These are phyloP conservation scores for Babyrousa celebensis DNA, from an alignment of 2,797 vertebrate genomes.

Conservation along the genomic window DNA sequence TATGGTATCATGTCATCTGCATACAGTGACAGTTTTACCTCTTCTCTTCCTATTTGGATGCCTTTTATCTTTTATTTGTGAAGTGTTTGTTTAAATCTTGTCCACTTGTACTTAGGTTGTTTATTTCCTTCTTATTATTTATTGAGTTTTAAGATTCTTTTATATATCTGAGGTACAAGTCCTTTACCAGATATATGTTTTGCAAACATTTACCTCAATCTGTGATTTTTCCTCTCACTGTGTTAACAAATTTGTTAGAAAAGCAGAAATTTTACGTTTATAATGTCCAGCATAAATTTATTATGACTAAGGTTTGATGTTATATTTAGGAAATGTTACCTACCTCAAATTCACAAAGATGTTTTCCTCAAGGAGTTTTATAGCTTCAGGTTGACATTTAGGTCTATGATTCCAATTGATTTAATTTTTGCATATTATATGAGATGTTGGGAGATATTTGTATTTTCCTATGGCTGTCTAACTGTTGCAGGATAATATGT, in stretches of 20 bases:
- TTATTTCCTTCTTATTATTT: background rate
- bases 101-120: background rate
- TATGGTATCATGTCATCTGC: too few relatives aligned
- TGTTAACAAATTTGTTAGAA: background rate
- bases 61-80: background rate
- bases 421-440: background rate
- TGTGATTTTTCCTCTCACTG: background rate
- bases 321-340: background rate
- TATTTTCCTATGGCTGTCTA: background rate
- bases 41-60: too few relatives aligned
- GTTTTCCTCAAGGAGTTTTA: background rate
- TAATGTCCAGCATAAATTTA: background rate
- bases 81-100: constrained; percentile 1
- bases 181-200: background rate
- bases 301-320: background rate
- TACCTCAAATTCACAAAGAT: background rate
- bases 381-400: background rate
- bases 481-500: background rate
- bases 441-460: background rate
- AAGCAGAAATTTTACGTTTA: background rate
- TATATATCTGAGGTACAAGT: too few relatives aligned
- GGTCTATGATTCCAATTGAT: background rate
- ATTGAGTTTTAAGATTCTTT: background rate
- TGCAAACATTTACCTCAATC: background rate
- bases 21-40: too few relatives aligned